Base-by-base conservation (phyloP, 2,888 invertebrate species). In the Plebejus melissa region DNA sequence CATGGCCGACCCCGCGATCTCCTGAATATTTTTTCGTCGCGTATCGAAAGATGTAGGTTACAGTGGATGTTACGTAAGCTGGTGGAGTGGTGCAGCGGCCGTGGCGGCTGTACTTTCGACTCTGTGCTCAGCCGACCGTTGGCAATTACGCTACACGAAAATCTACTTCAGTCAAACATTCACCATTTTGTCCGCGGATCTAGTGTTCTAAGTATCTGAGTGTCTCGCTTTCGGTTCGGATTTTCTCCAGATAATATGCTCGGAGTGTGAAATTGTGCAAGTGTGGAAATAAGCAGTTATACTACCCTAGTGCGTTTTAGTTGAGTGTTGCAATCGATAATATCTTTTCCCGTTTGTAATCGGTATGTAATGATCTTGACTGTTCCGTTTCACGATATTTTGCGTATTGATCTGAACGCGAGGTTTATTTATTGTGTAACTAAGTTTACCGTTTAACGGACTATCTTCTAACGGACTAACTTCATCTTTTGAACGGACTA, bases 141-240 rank as follows among this genome's bases (percentile, higher is more conserved):
- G 82, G 86, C 85, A 86, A 87, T 88, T 87, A 87, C 87, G 80
- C 86, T 88, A 89, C 90, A 89, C 90, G 87, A 90, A 86, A 86
- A 88, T 85, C 87, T 88, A 84, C 90, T 91, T 90, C 90, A 90
- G 90, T 88, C 87, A 88, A 89, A 90, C 91, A 90, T 90, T 92
- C 90, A 91, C 91, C 90, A 91, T 91, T 91, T 90, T 91, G 87
- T 87, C 82, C 82, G 85, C 87, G 88, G 82, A 83, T 83, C 84
- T 88, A 84, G 88, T 81, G 83, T 84, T 82, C 84, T 60, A 74
- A 80, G 84, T 84, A 79, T 83, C 86, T 83, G 79, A 78, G 77
- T 57, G 71, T 78, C 69, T 77, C 65, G 76, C 72, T 74, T 76
- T 74, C 46, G 13, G 50, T 57, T 57, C 41, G 69, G 58, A 46